A percentile compares a stretch with the other conserved stretches of the same genome.
These are phyloP conservation scores for Psammodynastes pulverulentus DNA, from an alignment of 2,113 vertebrate genomes.

Conservation along the genomic window DNA sequence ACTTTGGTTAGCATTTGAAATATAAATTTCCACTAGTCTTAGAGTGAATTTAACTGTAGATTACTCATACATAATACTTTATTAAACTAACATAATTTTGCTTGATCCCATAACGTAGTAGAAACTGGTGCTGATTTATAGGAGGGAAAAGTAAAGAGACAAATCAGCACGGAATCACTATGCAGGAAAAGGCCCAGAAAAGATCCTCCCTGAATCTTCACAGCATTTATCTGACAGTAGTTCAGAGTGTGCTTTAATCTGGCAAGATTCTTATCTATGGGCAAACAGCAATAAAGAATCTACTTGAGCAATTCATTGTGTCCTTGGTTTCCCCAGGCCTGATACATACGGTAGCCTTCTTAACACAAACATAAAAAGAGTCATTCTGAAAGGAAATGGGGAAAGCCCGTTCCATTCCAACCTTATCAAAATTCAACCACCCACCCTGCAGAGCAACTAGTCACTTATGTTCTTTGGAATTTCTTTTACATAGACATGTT, in stretches of 20 bases:
- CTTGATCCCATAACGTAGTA: not conserved
- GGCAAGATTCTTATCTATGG: not conserved
- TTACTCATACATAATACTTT: not conserved
- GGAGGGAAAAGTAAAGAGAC: not conserved
- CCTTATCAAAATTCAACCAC: not conserved
- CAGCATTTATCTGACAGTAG: not conserved
- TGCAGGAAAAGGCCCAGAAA: not conserved
- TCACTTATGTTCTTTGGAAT: not conserved
- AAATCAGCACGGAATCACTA: not conserved
- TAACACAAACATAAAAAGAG: not conserved
- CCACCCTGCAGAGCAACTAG: not conserved
- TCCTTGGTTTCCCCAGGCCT: not conserved
- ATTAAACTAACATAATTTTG: not conserved
- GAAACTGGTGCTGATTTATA: not conserved
- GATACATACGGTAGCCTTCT: not conserved
- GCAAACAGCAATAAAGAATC: not conserved
- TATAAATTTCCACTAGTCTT: not conserved
- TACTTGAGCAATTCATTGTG: not conserved
- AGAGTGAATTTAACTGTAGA: not conserved
- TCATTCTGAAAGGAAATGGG: not conserved
- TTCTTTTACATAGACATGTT: not conserved
- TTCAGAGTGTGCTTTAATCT: not conserved
- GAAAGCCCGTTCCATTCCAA: not conserved
- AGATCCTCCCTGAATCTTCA: not conserved
- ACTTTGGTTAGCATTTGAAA: not conserved